Evolutionary conservation across 2,113 vertebrate genomes (phyloP), one percentile per base, ranked within the genome.

Genomic region (Oenanthe oenanthe): DNA sequence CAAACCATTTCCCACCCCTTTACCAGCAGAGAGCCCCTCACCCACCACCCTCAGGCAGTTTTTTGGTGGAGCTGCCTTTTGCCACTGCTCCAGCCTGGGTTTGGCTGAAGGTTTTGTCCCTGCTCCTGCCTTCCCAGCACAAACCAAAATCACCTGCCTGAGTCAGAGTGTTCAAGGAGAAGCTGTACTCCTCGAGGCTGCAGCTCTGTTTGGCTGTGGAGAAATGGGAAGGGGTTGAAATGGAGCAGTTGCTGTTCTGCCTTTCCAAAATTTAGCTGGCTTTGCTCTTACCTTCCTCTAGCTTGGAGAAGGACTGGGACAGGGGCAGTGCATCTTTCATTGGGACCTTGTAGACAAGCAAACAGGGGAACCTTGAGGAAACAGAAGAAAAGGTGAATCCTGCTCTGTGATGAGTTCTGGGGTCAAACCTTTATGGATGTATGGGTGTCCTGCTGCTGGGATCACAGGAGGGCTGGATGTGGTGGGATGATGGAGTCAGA

Each of bases 301-400:
- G 85, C 93, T 98, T 98, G 67, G 97, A 94, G 96, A 99, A 99
- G n/a, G 98, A 95, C 63, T 97, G 97, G 10, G 99, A 98, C 57
- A 99, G 97, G n/a, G 99, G 99, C 18, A 93, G 91, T 5, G 99
- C 98, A 21, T 99, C 98, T 77, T 98, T 98, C 97, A 98, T 98
- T 28, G 99, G 99, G 73, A 99, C 93, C 85, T 99, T 99, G 62
- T 99, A 99, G 85, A 98, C 98, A 97, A 99, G 92, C 76, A 98
- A 82, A 50, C 95, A 97, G 36, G 56, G 93, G 57, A 95, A 95
- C 65, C 97, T 97, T 67, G 56, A 38, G 68, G 56, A 40, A 83
- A 57, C 9, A 65, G 45, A 56, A 66, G 31, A 48, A 84, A 61
- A 85, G 8, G 17, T 7, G 9, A 74, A 47, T 90, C 25, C 45